Base-by-base conservation (phyloP, 1,140 invertebrate genomes). In the Drosophila carrolli region DNA sequence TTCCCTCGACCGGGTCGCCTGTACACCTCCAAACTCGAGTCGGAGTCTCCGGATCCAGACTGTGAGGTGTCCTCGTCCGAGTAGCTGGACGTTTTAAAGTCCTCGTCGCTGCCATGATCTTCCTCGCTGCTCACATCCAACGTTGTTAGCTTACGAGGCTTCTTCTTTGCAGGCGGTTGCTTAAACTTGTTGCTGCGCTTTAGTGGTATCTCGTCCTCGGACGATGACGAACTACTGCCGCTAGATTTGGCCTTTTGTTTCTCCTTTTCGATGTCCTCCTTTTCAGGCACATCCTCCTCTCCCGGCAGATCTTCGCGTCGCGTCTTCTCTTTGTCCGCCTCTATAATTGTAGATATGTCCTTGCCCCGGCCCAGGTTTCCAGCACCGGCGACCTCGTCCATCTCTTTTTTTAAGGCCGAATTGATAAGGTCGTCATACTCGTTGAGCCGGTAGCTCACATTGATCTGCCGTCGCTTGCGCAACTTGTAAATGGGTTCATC, bases 351-450 rank as follows among this genome's bases (percentile, higher is more conserved):
- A 10, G 95, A 95, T 61, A 98, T 98, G 89, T 98, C 97, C 92
- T 98, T 98, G 0, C 97, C 97, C 38, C 96, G 94, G 5, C 96
- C 96, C 75, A 96, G 95, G 92, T 96, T 96, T 0, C 96, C 96
- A 4, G 96, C 95, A 16, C 95, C 95, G 27, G 95, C 95, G 3
- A 95, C 95, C 8, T 95, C 95, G 40, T 96, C 95, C 70, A 96
- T 94, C 83, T 96, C 96, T 61, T 96, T 95, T 93, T 97, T 95
- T 59, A 98, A 97, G 11, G 98, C 98, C 50, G 96, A 97, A 88
- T 97, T 97, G 48, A 99, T 99, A 78, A 99, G 95, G 14, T 98
- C 96, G 92, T 99, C 98, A 92, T 97, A 99, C 91, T 98, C 97
- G 88, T 97, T 97, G 75, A 98, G 96, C 55, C 95, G 94, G 81